These are phyloP conservation scores for Parascotia fuliginaria DNA, from an alignment of 2,888 invertebrate species.

Conservation along the genomic window DNA sequence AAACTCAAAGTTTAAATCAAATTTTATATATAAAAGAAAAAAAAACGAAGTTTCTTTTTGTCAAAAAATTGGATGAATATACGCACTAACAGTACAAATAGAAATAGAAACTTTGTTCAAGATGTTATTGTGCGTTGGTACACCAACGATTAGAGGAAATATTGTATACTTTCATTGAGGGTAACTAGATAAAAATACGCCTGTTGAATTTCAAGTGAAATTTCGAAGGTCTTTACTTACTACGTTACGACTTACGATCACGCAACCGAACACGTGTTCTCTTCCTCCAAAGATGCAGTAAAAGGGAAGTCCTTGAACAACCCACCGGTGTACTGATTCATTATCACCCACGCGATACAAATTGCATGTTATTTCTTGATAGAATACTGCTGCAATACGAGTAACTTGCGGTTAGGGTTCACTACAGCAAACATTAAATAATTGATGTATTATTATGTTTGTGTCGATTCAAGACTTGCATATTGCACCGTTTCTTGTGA, in stretches of 20 bases:
- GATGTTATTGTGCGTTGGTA: slow-evolving; percentile 1
- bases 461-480: background rate
- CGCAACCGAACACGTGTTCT: slow-evolving; percentile 44
- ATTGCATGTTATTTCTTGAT: slow-evolving; percentile 57
- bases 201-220: background rate
- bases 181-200: slow-evolving; percentile 7
- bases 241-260: slow-evolving; percentile 13
- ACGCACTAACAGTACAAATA: too few species aligned
- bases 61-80: too few species aligned
- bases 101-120: too few species aligned
- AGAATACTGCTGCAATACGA: slow-evolving; percentile 41
- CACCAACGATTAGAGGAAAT: background rate
- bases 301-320: slow-evolving; percentile 79
- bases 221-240: slow-evolving; percentile 14
- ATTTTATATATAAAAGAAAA: too few species aligned
- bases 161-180: slow-evolving; percentile 2
- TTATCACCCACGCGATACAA: slow-evolving; percentile 71
- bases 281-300: slow-evolving; percentile 67
- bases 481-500: slow-evolving; percentile 1
- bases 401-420: slow-evolving; percentile 41
- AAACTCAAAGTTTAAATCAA: too few species aligned
- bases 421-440: slow-evolving; percentile 28
- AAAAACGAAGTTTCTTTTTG: too few species aligned
- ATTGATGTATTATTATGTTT: slow-evolving; percentile 5
- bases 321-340: slow-evolving; percentile 74